These are phyloP conservation scores for Adrianichthys oophorus DNA, from an alignment of 2,797 vertebrate species.

Conservation along the genomic window DNA sequence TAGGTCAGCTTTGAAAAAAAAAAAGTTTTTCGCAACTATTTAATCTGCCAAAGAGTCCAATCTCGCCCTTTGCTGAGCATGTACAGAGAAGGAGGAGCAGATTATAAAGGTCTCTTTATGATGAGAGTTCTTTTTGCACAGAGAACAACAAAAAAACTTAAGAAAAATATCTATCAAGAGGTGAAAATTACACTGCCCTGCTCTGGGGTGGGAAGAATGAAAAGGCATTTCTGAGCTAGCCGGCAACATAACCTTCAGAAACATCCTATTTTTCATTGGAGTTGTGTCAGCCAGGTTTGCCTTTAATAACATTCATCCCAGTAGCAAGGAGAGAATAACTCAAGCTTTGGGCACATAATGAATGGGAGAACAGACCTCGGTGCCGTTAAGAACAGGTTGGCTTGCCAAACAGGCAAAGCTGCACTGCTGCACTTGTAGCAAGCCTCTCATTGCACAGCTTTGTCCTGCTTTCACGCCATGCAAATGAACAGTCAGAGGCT, in stretches of 20 bases:
- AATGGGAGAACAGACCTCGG: constrained; percentile 77
- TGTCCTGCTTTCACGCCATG: constrained; percentile 75
- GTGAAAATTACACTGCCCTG: constrained; percentile 81
- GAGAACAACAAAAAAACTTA: constrained; percentile 70
- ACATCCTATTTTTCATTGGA: constrained; percentile 88
- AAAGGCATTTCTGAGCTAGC: constrained; percentile 79
- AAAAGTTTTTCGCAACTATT: constrained; percentile 71
- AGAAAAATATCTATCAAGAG: constrained; percentile 83
- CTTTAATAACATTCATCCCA: constrained; percentile 86
- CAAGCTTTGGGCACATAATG: constrained; percentile 85
- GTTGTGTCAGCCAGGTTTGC: constrained; percentile 79
- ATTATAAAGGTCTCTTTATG: constrained; percentile 83
- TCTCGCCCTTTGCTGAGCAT: constrained; percentile 76
- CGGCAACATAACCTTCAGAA: constrained; percentile 85
- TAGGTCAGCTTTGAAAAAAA: constrained; percentile 27
- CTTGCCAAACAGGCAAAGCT: constrained; percentile 66
- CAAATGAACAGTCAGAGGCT: constrained; percentile 79
- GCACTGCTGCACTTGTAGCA: constrained; percentile 69
- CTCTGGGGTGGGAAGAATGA: constrained; percentile 74
- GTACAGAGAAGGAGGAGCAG: constrained; percentile 59
- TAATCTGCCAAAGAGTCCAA: constrained; percentile 73
- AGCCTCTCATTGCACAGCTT: constrained; percentile 79
- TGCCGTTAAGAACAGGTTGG: constrained; percentile 66
- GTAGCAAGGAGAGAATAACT: constrained; percentile 82
- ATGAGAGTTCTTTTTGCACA: constrained; percentile 74